Evolutionary conservation across 2,888 invertebrate species (phyloP), one percentile per base, ranked within the genome.

Genomic region (Euplexia lucipara): DNA sequence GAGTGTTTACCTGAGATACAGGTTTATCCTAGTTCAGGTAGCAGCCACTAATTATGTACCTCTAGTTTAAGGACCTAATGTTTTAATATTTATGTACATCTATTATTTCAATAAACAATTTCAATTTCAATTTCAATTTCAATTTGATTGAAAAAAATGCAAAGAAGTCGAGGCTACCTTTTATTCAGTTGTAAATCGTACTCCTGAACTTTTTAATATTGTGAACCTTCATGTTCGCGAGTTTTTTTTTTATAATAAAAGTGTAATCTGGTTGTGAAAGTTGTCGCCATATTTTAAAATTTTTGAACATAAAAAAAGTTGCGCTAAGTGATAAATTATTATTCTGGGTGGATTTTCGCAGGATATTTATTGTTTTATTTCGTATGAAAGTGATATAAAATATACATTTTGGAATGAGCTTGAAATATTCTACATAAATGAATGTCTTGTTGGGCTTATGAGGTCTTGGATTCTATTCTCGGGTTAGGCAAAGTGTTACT

Each of bases 211-310:
- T 72, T 79, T 76, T 80, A 78, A 76, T 82, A 76, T 58, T 70
- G 70, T 68, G 70, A 67, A 73, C 70, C 69, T 75, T 81, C 67
- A 72, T 75, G 71, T 68, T 72, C 45, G 45, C 56, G 81, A 83
- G 79, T 82, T 85, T 83, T 54, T 83, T 79, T 85, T 83, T 54
- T 83, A 79, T 81, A 82, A 81, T 83, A 83, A 85, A 82, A 82
- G 70, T 74, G 79, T 83, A 81, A 82, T 83, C 75, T 61, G 59
- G 26, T 47, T 39, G 61, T 69, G 65, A 73, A 73, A 75, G 73
- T 83, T 80, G 74, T 75, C 73, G 67, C 74, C 70, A 67, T 83
- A 82, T 81, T 83, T 85, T 80, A 73, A 79, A 79, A 79, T 82
- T 78, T n/a, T 75, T 26, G 59, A 63, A 58, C 80, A 75, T 83